Conservation (phyloP, 2,888 invertebrate species). For the Ennomos erosarius region DNA sequence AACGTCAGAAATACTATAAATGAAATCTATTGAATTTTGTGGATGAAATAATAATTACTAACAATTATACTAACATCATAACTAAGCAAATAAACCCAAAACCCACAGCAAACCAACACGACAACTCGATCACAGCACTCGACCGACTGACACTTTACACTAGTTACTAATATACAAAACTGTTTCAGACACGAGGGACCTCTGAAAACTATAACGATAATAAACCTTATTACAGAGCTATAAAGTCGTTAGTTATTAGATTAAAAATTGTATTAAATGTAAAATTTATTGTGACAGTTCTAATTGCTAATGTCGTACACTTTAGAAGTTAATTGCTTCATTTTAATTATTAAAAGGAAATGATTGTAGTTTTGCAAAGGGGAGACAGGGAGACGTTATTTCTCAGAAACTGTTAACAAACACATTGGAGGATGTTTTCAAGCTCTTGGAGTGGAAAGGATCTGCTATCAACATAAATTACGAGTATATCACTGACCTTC, state of each 20-base stretch:
- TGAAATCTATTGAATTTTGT: too few species aligned
- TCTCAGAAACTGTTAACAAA: too few species aligned
- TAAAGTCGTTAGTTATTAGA: neutral
- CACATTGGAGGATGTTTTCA: too few species aligned
- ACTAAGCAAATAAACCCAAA: neutral
- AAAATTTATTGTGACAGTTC: conserved; percentile 3
- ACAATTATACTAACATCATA: neutral
- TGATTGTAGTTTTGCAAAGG: too few species aligned
- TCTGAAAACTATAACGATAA: neutral
- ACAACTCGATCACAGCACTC: conserved; percentile 18
- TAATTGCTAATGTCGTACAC: neutral
- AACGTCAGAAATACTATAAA: too few species aligned
- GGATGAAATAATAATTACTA: too few species aligned
- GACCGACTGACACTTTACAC: conserved; percentile 14
- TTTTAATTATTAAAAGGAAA: too few species aligned
- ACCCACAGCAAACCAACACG: neutral
- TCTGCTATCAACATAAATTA: too few species aligned
- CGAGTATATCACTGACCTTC: too few species aligned
- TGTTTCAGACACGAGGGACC: conserved; percentile 3
- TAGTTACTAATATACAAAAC: conserved; percentile 6
- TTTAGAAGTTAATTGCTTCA: too few species aligned
- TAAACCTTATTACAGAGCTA: neutral
- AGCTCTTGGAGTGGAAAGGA: too few species aligned
- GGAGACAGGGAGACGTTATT: too few species aligned
- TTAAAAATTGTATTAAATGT: neutral